Evolutionary conservation across 2,797 vertebrate species (phyloP).

Genomic region (Carapus acus): DNA sequence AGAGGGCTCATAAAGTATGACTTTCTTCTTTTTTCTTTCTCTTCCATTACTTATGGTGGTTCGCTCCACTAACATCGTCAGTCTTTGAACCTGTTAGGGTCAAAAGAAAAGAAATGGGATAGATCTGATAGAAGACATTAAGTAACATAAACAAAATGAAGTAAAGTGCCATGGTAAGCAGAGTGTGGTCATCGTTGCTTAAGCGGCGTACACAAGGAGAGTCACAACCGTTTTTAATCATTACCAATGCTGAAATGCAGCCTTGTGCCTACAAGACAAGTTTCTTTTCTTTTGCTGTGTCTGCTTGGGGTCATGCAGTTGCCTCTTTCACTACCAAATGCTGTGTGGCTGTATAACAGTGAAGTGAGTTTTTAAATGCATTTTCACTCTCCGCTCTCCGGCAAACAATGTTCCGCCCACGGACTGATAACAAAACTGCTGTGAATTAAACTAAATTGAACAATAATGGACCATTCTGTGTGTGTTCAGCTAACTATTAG

Average conservation of each 20-base stretch:
- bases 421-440: conserved; percentile 37
- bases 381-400: conserved; percentile 32
- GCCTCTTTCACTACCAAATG: conserved; percentile 29
- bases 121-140: too few relatives aligned
- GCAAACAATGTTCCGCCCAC: conserved; percentile 32
- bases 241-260: neutral
- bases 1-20: too few relatives aligned
- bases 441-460: conserved; percentile 42
- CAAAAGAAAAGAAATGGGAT: too few relatives aligned
- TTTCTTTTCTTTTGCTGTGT: conserved; percentile 2
- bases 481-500: conserved; percentile 2
- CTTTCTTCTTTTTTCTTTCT: too few relatives aligned
- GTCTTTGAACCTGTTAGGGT: too few relatives aligned
- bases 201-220: too few relatives aligned
- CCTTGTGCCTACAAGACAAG: neutral
- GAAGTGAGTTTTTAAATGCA: conserved; percentile 29
- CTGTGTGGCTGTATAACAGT: conserved; percentile 15
- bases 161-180: too few relatives aligned
- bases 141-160: too few relatives aligned
- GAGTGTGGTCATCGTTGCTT: too few relatives aligned
- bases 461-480: conserved; percentile 32
- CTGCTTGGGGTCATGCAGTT: conserved; percentile 12
- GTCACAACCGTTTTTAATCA: neutral
- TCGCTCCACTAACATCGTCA: too few relatives aligned
- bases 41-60: too few relatives aligned